A percentile compares a stretch with the other conserved stretches of the same genome.
phyloP scores from a whole-genome alignment of 1,140 invertebrate species.

The Drosophila pallidifrons region DNA sequence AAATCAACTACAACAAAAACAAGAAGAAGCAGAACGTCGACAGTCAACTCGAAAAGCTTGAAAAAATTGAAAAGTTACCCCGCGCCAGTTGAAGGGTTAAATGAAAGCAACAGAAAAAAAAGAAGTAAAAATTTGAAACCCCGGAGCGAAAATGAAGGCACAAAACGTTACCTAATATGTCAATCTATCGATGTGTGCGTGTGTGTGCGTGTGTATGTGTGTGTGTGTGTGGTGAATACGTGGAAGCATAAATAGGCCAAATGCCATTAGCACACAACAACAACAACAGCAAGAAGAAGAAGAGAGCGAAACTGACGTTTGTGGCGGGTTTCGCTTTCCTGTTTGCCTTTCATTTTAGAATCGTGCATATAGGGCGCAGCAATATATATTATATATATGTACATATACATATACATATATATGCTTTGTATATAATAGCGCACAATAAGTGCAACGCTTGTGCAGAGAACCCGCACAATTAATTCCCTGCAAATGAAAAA shows the following conservation, averaged over 20 bases:
- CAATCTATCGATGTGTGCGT: constrained; percentile 17
- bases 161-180: constrained; percentile 68
- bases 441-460: constrained; percentile 53
- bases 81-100: constrained; percentile 39
- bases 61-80: constrained; percentile 65
- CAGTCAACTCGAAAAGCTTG: constrained; percentile 15
- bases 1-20: constrained; percentile 8
- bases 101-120: constrained; percentile 4
- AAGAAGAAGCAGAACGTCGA: constrained; percentile 4
- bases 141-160: constrained; percentile 44
- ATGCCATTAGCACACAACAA: constrained; percentile 76
- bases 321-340: constrained; percentile 62
- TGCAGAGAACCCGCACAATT: constrained; percentile 76
- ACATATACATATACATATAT: too few species aligned
- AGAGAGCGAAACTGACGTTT: constrained; percentile 42
- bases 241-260: constrained; percentile 84
- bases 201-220: constrained; percentile 23
- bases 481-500: constrained; percentile 60
- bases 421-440: not conserved
- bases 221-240: constrained; percentile 57
- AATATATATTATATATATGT: constrained; percentile 19
- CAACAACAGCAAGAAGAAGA: not conserved
- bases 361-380: constrained; percentile 1
- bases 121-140: constrained; percentile 59
- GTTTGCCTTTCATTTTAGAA: constrained; percentile 16